A percentile compares a stretch with the other conserved stretches of the same genome.
These are phyloP conservation scores for Embiotoca jacksoni DNA, from an alignment of 2,113 vertebrate genomes.

Conservation along the genomic window DNA sequence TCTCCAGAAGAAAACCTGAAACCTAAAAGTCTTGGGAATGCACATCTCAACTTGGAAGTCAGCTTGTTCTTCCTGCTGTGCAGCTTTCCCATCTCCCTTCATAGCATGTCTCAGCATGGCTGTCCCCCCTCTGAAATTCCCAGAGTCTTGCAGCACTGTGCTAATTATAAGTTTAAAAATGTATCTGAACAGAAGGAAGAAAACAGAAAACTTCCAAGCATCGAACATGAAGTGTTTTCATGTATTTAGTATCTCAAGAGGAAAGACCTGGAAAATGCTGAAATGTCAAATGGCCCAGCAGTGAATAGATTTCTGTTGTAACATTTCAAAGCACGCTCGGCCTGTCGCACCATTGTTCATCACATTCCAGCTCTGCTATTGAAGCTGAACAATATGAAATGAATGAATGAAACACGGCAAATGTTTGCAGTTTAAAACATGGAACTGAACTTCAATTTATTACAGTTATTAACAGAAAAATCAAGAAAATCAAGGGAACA, in stretches of 20 bases:
- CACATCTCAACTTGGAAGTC: not conserved
- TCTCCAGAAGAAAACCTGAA: not conserved
- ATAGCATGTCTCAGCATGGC: slow-evolving; percentile 63
- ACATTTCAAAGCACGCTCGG: slow-evolving; percentile 5
- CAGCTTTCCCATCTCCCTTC: slow-evolving; percentile 10
- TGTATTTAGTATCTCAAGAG: not conserved
- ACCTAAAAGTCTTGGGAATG: not conserved
- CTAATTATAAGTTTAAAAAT: too few relatives aligned
- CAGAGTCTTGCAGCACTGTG: not conserved
- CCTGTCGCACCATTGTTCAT: slow-evolving; percentile 38
- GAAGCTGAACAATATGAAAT: slow-evolving; percentile 56
- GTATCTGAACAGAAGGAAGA: not conserved
- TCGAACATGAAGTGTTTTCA: not conserved
- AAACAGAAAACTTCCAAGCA: not conserved
- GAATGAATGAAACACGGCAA: too few relatives aligned
- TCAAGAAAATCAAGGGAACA: too few relatives aligned
- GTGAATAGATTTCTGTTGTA: slow-evolving; percentile 26
- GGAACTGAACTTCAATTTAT: too few relatives aligned
- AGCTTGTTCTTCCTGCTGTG: slow-evolving; percentile 43
- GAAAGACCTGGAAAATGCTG: slow-evolving; percentile 19
- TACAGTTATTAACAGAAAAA: too few relatives aligned
- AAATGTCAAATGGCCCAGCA: not conserved
- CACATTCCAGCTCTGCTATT: slow-evolving; percentile 65
- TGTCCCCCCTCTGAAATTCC: slow-evolving; percentile 7
- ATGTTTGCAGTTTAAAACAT: too few relatives aligned